Evolutionary conservation across 2,113 vertebrate species (phyloP).

Genomic region (Sinocyclocheilus maitianheensis): DNA sequence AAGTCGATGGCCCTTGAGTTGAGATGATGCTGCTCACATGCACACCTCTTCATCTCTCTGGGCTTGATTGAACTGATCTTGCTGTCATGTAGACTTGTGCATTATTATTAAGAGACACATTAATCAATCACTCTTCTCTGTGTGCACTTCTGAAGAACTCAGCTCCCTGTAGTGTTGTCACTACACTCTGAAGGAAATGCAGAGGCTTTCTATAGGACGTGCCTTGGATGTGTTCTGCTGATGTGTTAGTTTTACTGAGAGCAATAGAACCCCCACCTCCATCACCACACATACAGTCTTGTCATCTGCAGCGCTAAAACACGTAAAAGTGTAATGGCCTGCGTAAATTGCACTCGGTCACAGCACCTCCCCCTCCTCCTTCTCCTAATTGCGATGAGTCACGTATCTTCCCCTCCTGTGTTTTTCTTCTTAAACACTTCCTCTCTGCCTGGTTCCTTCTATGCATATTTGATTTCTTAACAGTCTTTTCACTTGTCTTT

Average conservation of each 20-base stretch:
- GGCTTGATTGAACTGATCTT: background rate
- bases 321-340: constrained; percentile 65
- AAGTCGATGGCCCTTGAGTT: background rate
- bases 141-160: background rate
- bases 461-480: constrained; percentile 36
- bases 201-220: background rate
- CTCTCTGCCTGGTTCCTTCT: constrained; percentile 18
- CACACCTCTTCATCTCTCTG: background rate
- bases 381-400: constrained; percentile 9
- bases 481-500: constrained; percentile 3
- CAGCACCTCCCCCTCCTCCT: background rate
- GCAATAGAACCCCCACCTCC: background rate
- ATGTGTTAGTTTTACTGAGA: constrained; percentile 41
- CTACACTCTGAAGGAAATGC: background rate
- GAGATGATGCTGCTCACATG: background rate
- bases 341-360: constrained; percentile 58
- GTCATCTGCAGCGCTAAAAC: constrained; percentile 59
- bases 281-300: constrained; percentile 23
- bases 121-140: background rate
- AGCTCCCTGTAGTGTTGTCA: background rate
- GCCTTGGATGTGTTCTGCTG: constrained; percentile 22
- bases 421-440: constrained; percentile 55
- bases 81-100: background rate
- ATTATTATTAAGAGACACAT: constrained; percentile 4
- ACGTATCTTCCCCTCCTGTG: constrained; percentile 54